Evolutionary conservation across 2,797 vertebrate species (phyloP), one percentile per base, ranked within the genome.

Genomic region (Jordanella pulchra): DNA sequence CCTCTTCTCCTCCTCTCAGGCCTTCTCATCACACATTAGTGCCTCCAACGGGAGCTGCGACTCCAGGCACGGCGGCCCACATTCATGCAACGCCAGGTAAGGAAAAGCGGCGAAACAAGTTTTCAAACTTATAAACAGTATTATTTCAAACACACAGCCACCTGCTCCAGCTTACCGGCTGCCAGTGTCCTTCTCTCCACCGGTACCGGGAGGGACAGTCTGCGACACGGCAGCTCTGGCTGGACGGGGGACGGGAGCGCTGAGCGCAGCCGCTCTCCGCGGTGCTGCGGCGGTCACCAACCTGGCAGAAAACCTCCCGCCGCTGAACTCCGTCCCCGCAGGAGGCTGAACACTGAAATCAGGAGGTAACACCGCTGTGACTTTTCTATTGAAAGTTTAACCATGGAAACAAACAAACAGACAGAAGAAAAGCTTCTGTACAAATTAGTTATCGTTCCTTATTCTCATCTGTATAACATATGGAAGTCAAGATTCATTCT

Each of bases 101-200:
- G 68, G 75, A 71, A 69, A 28, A 18, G 50, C 23, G 17, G 58
- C 2, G 5, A 50, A 66, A 35, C 61, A 15, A 27, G n/a, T n/a
- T n/a, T n/a, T n/a, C n/a, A n/a, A n/a, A 9, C 32, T 61, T n/a
- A n/a, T 35, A 61, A 13, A 48, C 25, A 13, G 6, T 28, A n/a
- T 9, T 11, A 14, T 39, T 68, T 56, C 64, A 23, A 42, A 47
- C 48, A n/a, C 39, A 23, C n/a, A 10, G 56, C 42, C 28, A 17
- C 4, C 11, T 1, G 0, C 13, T 15, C 14, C 32, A 1, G 74
- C 96, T 96, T 91, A 98, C 97, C 87, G 91, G 81, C 91, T 95
- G 95, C 97, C 97, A 98, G 50, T 93, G 93, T 74, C 93, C 95
- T 14, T 95, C 92, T n/a, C 90, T 95, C 97, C 97, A 98, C 75